Conservation (phyloP, 2,888 invertebrate species). For the Xanthorhoe designata region DNA sequence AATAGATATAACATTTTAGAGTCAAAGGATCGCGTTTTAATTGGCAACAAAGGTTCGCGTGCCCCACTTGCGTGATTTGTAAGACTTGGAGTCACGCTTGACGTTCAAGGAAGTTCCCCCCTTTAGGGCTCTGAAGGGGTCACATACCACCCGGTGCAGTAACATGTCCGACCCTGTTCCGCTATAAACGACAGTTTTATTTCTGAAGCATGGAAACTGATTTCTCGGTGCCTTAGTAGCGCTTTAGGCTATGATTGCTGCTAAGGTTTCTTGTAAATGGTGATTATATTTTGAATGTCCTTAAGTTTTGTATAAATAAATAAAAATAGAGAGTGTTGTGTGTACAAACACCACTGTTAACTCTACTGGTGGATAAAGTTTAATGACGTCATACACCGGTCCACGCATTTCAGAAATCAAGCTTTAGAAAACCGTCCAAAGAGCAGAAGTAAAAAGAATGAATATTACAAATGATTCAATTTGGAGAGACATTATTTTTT, state of each 20-base stretch:
- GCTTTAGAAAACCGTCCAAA: conserved; percentile 62
- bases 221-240: conserved; percentile 50
- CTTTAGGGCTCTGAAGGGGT: conserved; percentile 62
- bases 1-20: conserved; percentile 39
- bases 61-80: conserved; percentile 80
- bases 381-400: not conserved
- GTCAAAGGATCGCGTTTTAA: conserved; percentile 41
- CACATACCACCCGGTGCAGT: conserved; percentile 78
- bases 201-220: conserved; percentile 57
- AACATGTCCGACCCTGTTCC: conserved; percentile 76
- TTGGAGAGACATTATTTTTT: conserved; percentile 76
- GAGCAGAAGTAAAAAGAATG: conserved; percentile 72
- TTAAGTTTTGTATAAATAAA: not conserved
- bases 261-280: conserved; percentile 2
- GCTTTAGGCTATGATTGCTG: conserved; percentile 32
- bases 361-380: not conserved
- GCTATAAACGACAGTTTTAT: conserved; percentile 75
- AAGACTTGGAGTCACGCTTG: conserved; percentile 76
- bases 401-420: not conserved
- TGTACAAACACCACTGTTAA: no score
- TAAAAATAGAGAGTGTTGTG: no score
- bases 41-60: conserved; percentile 66
- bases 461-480: conserved; percentile 82
- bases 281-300: not conserved
- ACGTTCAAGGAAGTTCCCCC: conserved; percentile 71